Evolutionary conservation across 1,140 invertebrate species (phyloP).

Genomic region (Drosophila simulans): DNA sequence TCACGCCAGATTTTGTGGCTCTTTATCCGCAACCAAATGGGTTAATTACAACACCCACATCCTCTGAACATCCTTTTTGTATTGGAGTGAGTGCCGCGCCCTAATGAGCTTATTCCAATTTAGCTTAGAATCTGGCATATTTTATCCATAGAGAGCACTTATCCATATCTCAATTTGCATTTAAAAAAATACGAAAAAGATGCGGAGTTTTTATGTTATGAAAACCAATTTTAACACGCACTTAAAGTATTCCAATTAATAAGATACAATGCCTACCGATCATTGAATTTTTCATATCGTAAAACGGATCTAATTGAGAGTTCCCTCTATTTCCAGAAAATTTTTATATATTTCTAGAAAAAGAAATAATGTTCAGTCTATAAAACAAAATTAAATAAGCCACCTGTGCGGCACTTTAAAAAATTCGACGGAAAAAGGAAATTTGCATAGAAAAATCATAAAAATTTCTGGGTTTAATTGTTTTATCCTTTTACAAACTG

Average conservation of each 20-base stretch:
- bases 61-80: constrained; percentile 35
- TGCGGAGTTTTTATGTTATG: not conserved
- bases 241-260: too few relatives aligned
- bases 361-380: not conserved
- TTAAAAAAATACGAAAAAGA: not conserved
- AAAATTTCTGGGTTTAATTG: constrained; percentile 46
- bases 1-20: constrained; percentile 44
- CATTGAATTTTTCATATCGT: too few relatives aligned
- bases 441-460: constrained; percentile 78
- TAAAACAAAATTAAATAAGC: constrained; percentile 60
- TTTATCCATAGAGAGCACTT: constrained; percentile 62
- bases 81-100: constrained; percentile 32
- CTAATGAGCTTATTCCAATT: constrained; percentile 74
- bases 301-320: not conserved
- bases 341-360: not conserved
- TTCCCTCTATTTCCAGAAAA: not conserved
- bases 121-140: constrained; percentile 70
- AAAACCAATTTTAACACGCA: too few relatives aligned
- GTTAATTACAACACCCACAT: constrained; percentile 53
- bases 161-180: constrained; percentile 38
- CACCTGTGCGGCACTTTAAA: constrained; percentile 51
- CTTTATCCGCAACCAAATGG: constrained; percentile 29
- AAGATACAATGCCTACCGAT: too few relatives aligned
- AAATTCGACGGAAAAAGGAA: constrained; percentile 12
- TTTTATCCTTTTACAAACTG: constrained; percentile 29